Evolutionary conservation across 92 coral and sea anemone species (phyloP).

Genomic region (Porites evermanni): DNA sequence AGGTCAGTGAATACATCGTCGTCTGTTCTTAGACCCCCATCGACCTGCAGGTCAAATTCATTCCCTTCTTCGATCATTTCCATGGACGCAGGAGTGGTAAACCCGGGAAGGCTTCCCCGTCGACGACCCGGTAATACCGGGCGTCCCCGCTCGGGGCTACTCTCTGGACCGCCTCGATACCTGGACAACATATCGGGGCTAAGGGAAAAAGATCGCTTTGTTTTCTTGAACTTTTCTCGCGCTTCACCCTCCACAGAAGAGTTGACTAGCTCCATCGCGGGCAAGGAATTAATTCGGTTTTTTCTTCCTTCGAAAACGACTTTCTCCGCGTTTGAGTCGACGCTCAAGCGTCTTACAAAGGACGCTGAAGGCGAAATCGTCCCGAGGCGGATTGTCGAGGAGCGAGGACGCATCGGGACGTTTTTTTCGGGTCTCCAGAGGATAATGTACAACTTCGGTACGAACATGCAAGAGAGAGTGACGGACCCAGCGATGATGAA

Average conservation of each 20-base stretch:
- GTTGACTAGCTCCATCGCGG: constrained; percentile 7
- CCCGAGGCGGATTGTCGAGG: constrained; percentile 67
- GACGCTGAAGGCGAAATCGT: constrained; percentile 80
- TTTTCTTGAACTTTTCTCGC: constrained; percentile 25
- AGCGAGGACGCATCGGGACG: constrained; percentile 83
- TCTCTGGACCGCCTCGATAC: not conserved
- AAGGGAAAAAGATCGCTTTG: constrained; percentile 48
- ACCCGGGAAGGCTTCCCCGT: not conserved
- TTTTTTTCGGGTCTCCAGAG: constrained; percentile 94
- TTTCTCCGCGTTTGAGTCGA: constrained; percentile 17
- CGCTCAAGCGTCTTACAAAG: constrained; percentile 68
- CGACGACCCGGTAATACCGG: constrained; percentile 2
- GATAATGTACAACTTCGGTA: constrained; percentile 89
- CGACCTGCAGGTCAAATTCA: constrained; percentile 16
- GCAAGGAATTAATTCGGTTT: constrained; percentile 49
- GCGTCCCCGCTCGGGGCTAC: constrained; percentile 14
- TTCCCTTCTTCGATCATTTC: constrained; percentile 43
- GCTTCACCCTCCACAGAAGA: not conserved
- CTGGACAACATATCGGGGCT: constrained; percentile 48
- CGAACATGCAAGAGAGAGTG: constrained; percentile 87
- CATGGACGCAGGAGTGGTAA: not conserved
- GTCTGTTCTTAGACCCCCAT: not conserved
- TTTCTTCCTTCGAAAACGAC: not conserved
- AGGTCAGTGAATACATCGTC: not conserved
- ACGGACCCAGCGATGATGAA: constrained; percentile 79